phyloP scores from a whole-genome alignment of 2,888 invertebrate species.

The Mesorhabditis belari region DNA sequence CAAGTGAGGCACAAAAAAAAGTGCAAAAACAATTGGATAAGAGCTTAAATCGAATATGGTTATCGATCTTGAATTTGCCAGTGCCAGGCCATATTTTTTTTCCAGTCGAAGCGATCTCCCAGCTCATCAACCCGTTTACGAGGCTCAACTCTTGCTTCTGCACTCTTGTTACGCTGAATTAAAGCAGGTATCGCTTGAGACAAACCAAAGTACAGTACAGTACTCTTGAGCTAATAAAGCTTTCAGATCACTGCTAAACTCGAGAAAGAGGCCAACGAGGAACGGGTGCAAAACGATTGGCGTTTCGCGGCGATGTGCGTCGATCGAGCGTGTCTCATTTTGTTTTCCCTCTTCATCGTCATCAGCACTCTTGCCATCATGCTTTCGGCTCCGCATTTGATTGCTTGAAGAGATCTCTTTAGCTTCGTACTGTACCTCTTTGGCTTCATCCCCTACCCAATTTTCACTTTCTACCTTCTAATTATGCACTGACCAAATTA shows the following conservation, averaged over 20 bases:
- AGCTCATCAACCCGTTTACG: conserved; percentile 32
- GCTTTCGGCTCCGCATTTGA: conserved; percentile 37
- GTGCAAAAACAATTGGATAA: too few relatives aligned
- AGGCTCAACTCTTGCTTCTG: conserved; percentile 38
- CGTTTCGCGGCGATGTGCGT: conserved; percentile 39
- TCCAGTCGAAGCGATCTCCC: conserved; percentile 12
- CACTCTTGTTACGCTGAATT: conserved; percentile 38
- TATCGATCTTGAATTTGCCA: too few relatives aligned
- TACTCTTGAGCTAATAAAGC: background rate
- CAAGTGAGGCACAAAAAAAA: too few relatives aligned
- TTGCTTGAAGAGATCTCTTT: conserved; percentile 18
- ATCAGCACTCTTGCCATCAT: conserved; percentile 33
- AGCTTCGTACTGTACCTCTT: too few relatives aligned
- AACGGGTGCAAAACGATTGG: conserved; percentile 38
- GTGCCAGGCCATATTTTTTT: background rate
- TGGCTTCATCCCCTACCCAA: too few relatives aligned
- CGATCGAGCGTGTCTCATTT: conserved; percentile 35
- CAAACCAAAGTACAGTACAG: background rate
- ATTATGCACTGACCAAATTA: too few relatives aligned
- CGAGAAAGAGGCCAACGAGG: conserved; percentile 33
- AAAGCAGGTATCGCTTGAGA: conserved; percentile 16
- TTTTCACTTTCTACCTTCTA: too few relatives aligned
- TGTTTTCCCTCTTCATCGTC: conserved; percentile 38
- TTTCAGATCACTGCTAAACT: conserved; percentile 25
- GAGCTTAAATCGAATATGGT: too few relatives aligned